Conservation (phyloP, 2,888 invertebrate genomes). For the Heliothis peltigera region DNA sequence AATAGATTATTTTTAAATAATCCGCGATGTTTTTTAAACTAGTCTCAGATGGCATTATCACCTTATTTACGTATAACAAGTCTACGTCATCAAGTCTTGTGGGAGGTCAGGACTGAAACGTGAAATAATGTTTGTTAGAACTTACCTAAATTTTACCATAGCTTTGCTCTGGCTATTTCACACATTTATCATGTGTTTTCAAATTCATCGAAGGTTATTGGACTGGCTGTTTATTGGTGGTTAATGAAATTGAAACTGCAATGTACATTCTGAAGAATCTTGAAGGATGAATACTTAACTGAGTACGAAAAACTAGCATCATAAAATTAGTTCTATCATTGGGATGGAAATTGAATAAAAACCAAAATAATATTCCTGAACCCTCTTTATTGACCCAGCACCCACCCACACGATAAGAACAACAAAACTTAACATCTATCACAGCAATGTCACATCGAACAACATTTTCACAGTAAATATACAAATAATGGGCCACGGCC, state of each 20-base stretch:
- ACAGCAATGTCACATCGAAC: constrained; percentile 77
- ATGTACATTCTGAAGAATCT: background rate
- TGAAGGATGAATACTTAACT: too few relatives aligned
- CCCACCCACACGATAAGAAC: constrained; percentile 74
- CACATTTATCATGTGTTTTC: too few relatives aligned
- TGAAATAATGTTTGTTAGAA: background rate
- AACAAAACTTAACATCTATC: constrained; percentile 83
- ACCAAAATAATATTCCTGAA: constrained; percentile 74
- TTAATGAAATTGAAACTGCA: background rate
- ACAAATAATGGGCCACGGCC: constrained; percentile 41
- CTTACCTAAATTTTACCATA: background rate
- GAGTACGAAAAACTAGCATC: too few relatives aligned
- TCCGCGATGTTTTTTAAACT: background rate
- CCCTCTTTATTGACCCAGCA: constrained; percentile 85
- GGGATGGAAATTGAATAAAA: constrained; percentile 35
- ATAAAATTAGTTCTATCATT: too few relatives aligned
- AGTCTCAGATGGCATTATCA: too few relatives aligned
- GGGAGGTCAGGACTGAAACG: background rate
- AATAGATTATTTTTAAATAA: background rate
- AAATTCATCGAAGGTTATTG: too few relatives aligned
- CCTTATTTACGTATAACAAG: background rate
- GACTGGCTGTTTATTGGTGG: too few relatives aligned
- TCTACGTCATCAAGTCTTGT: constrained; percentile 1
- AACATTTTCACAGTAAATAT: constrained; percentile 52
- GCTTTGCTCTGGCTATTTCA: too few relatives aligned